Evolutionary conservation across 2,113 vertebrate species (phyloP), one percentile per base, ranked within the genome.

Genomic region (Ictidomys tridecemlineatus): DNA sequence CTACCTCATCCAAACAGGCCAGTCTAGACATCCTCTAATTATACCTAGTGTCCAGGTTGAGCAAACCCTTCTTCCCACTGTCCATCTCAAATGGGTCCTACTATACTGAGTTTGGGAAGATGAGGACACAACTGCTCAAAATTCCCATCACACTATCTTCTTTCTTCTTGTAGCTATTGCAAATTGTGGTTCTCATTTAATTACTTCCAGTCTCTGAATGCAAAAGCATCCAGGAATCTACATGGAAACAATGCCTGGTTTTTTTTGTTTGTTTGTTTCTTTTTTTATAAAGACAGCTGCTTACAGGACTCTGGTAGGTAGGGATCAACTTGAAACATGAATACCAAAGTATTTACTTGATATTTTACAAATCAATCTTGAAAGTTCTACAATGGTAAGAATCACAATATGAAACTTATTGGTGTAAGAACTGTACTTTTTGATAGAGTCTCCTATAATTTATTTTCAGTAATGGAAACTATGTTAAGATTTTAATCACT

Each of bases 381-480:
- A 42, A 91, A 39, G 10, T 80, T 93, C 17, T 85, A 26, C 5
- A 67, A 5, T 4, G 0, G 67, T 69, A 76, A 78, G 2, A 76
- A 88, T 91, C 56, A 70, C 61, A 56, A 22, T 65, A 84, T 96
- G 74, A 93, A 95, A 69, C 2, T 65, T 76, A 65, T 73, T 32
- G 24, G 8, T 18, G 37, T 79, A 88, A 70, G 12, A 95, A 73
- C 4, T 89, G 7, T 34, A 69, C 10, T 45, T 85, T 93, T 80
- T 73, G 11, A 65, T 73, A 89, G 61, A 93, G 10, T 53, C 28
- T 67, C 2, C 65, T 85, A 2, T 70, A 56, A 70, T 93, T 93
- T 77, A 12, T 67, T 67, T 85, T 97, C 90, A 80, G 28, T 65
- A 84, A 87, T 96, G n/a, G 70, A 79, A 89, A 53, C 4, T 70